Base-by-base conservation (phyloP, 2,888 invertebrate species). In the Metallyticus violacea region DNA sequence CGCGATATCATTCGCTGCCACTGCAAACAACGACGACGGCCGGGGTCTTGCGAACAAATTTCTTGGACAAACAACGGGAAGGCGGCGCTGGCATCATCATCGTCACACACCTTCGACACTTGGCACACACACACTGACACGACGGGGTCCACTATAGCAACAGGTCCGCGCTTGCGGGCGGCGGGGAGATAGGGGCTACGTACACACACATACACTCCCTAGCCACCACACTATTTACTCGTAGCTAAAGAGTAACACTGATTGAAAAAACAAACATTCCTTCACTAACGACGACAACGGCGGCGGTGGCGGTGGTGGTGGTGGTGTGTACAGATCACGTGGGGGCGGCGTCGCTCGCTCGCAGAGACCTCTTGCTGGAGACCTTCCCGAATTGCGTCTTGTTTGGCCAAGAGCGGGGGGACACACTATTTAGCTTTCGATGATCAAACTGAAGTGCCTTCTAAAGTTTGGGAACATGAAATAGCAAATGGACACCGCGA, bases 401-500 rank as follows among this genome's bases (percentile, higher is more conserved):
- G 90, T 89, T 90, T 89, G 89, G 89, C 89, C 88, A 88, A 89
- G 88, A 89, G 88, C 89, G 89, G 89, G 90, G 85, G 89, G 89
- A 89, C 89, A 88, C 89, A 90, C 90, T 90, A 89, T 90, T 90
- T 90, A 89, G 90, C 90, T 90, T 90, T 89, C 89, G 89, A 89
- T 88, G 90, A 88, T 88, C 88, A 87, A 87, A 87, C 88, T 88
- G 87, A 88, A 88, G 88, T 88, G 88, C 87, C 88, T 88, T 85
- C 88, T 85, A 87, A 88, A 86, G 86, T 88, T 87, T 85, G 88
- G 87, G 87, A 87, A 88, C 88, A 88, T 93, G 93, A 93, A 93
- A 93, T 93, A 93, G 93, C 93, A 93, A 93, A 93, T 93, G 93
- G 88, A 93, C 92, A 91, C 92, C 91, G 91, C 89, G 87, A 85